A percentile compares a stretch with the other conserved stretches of the same genome.
These are phyloP conservation scores for Eidolon helvum DNA, from an alignment of 2,113 vertebrate species.

Conservation along the genomic window DNA sequence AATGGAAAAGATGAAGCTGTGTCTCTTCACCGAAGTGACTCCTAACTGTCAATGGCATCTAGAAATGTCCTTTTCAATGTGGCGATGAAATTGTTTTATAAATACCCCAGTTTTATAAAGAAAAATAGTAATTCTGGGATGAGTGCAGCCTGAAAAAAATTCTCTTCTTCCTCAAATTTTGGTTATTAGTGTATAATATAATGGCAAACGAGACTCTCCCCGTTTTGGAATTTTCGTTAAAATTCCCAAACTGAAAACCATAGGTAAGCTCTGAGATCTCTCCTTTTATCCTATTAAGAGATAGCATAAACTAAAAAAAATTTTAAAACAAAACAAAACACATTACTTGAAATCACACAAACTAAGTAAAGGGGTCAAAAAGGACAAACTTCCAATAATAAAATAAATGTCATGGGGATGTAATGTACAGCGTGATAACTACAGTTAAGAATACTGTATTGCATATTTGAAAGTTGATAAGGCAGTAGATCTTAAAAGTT, in stretches of 20 bases:
- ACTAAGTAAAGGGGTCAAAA: background rate
- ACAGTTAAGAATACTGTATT: background rate
- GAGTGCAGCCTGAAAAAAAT: background rate
- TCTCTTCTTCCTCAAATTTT: background rate
- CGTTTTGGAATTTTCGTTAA: constrained; percentile 20
- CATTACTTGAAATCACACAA: background rate
- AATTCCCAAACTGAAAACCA: background rate
- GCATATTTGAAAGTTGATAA: background rate
- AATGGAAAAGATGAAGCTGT: background rate
- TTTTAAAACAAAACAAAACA: background rate
- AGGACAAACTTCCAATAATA: background rate
- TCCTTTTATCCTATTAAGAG: background rate
- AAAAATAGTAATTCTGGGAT: background rate
- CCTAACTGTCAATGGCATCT: background rate
- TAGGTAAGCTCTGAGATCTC: background rate
- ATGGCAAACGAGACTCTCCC: background rate
- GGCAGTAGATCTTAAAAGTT: background rate
- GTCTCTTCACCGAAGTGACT: background rate
- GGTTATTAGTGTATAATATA: background rate
- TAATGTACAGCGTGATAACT: background rate
- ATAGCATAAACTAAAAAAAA: background rate
- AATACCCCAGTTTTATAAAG: constrained; percentile 21
- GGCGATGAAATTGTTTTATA: background rate
- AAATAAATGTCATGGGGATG: background rate
- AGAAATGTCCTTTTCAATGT: background rate